A percentile compares a stretch with the other conserved stretches of the same genome.
phyloP scores from a whole-genome alignment of 2,113 vertebrate species.

The Chelonoidis abingdonii region DNA sequence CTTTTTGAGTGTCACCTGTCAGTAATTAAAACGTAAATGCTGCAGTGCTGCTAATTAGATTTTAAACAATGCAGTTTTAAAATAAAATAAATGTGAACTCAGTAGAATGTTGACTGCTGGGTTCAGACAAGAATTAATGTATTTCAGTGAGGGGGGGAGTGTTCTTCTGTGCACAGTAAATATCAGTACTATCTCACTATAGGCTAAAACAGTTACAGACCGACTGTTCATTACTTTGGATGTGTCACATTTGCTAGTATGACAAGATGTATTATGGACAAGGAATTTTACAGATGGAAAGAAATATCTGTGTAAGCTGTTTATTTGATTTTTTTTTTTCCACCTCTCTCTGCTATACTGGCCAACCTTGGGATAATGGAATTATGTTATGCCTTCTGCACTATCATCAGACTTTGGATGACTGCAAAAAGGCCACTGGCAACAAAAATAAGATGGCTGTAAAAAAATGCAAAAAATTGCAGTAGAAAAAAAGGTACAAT shows the following conservation, averaged over 20 bases:
- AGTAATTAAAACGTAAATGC: slow-evolving; percentile 20
- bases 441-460: slow-evolving; percentile 83
- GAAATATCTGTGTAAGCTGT: slow-evolving; percentile 76
- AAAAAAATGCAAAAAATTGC: slow-evolving; percentile 81
- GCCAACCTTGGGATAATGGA: slow-evolving; percentile 83
- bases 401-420: slow-evolving; percentile 81
- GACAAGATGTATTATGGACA: slow-evolving; percentile 78
- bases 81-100: neutral
- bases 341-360: slow-evolving; percentile 51
- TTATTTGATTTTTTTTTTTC: slow-evolving; percentile 76
- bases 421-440: slow-evolving; percentile 84
- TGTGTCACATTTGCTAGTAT: slow-evolving; percentile 80
- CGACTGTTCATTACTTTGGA: slow-evolving; percentile 78
- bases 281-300: slow-evolving; percentile 74
- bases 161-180: slow-evolving; percentile 48
- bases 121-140: slow-evolving; percentile 34
- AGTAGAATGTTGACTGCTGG: neutral
- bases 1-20: neutral
- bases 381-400: slow-evolving; percentile 84
- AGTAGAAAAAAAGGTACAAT: slow-evolving; percentile 75
- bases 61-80: neutral
- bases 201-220: slow-evolving; percentile 52
- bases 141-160: slow-evolving; percentile 12
- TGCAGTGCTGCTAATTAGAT: neutral
- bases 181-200: slow-evolving; percentile 48